phyloP scores from a whole-genome alignment of 2,888 invertebrate species.

The Alloplasta piceator region DNA sequence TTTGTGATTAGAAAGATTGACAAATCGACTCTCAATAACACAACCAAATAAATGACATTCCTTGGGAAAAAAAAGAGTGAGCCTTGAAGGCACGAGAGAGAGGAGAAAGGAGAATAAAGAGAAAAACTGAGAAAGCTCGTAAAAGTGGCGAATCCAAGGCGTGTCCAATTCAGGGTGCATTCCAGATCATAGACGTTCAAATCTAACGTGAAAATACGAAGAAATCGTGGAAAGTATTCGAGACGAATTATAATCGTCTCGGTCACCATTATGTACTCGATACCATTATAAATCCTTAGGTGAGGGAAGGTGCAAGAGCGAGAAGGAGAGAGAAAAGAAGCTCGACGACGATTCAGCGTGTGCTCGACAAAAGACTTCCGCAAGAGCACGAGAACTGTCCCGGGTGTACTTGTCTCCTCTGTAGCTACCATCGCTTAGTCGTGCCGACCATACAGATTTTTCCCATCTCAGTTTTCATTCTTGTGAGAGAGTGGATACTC shows the following conservation, averaged over 20 bases:
- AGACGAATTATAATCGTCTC: conserved; percentile 65
- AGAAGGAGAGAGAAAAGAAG: conserved; percentile 9
- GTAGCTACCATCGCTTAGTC: neutral
- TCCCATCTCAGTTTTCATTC: conserved; percentile 56
- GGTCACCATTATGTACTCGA: conserved; percentile 30
- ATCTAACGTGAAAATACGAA: conserved; percentile 66
- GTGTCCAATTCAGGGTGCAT: conserved; percentile 46
- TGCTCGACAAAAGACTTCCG: conserved; percentile 65
- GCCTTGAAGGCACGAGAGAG: conserved; percentile 28
- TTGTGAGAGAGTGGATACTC: conserved; percentile 49
- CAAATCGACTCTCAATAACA: neutral
- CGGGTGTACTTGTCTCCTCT: conserved; percentile 14
- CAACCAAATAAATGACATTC: conserved; percentile 17
- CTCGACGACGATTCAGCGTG: conserved; percentile 46
- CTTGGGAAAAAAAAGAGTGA: conserved; percentile 37
- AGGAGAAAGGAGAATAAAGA: neutral
- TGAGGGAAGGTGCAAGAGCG: neutral
- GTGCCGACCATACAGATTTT: conserved; percentile 29
- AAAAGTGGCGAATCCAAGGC: conserved; percentile 59
- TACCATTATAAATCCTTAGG: neutral
- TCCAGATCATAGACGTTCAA: conserved; percentile 51
- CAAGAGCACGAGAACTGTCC: conserved; percentile 53
- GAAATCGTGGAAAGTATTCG: conserved; percentile 67
- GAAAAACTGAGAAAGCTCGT: conserved; percentile 6
- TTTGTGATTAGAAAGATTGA: too few species aligned